Evolutionary conservation across 1,140 invertebrate genomes (phyloP), one percentile per base, ranked within the genome.

Genomic region (Anoplolepis gracilipes): DNA sequence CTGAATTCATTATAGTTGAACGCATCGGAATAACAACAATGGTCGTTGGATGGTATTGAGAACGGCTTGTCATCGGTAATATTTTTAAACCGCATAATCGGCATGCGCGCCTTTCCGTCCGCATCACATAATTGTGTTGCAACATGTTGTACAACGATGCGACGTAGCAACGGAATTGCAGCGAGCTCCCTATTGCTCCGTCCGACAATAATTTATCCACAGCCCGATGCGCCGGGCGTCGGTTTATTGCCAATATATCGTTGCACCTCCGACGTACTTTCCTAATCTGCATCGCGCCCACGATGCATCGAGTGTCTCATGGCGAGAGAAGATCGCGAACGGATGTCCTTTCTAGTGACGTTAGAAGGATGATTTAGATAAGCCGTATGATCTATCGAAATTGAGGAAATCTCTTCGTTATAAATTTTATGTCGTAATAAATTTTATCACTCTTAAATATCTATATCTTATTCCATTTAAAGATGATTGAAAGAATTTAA

Each of bases 241-340:
- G 78, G 78, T 82, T 82, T 82, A 82, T 82, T 82, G 78, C 78
- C 78, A 82, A 82, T 82, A 82, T 82, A 82, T 82, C 78, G 78
- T 73, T 57, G 67, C 78, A 82, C 78, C 67, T 82, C 78, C 67
- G 78, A 67, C 53, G 78, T 72, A 82, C 67, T 82, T 82, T 82
- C 78, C 78, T 82, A 82, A 82, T 82, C 78, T 82, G 78, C 78
- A 82, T 82, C 78, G 67, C 67, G 67, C 78, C 13, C 53, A 39
- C 78, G 78, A 82, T 82, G 67, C 78, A 82, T 57, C 78, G 78
- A 82, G 78, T 82, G 78, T 82, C 78, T 82, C 67, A 59, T 67
- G 53, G 53, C 19, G 55, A 72, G 57, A 72, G 78, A 55, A 72
- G 53, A 82, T 73, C 77, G 30, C 77, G 16, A 36, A 33, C 77